phyloP scores from a whole-genome alignment of 2,888 invertebrate species.

The Pheosia tremula region DNA sequence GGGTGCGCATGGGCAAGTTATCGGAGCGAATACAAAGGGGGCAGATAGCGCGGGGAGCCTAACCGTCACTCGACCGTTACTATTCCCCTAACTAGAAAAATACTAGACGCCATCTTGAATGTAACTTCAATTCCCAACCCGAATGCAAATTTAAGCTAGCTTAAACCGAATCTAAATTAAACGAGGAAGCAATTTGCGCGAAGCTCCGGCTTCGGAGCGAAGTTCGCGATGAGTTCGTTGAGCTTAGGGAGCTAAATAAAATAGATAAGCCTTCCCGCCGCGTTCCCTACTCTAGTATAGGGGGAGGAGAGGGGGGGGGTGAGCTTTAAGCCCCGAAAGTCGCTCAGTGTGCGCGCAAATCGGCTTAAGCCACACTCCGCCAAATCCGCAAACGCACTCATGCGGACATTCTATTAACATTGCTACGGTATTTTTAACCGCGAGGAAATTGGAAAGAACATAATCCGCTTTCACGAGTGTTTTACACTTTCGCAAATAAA shows the following conservation, averaged over 20 bases:
- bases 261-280: constrained; percentile 64
- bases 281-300: constrained; percentile 63
- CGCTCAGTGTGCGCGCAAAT: constrained; percentile 57
- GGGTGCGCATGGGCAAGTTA: constrained; percentile 84
- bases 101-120: constrained; percentile 78
- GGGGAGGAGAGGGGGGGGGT: constrained; percentile 53
- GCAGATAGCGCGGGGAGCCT: constrained; percentile 83
- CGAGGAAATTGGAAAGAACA: constrained; percentile 57
- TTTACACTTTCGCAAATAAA: constrained; percentile 68
- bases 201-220: constrained; percentile 44
- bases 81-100: constrained; percentile 82
- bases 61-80: constrained; percentile 84
- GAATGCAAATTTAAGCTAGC: constrained; percentile 58
- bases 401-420: constrained; percentile 36
- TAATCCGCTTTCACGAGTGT: constrained; percentile 67
- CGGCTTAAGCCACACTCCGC: constrained; percentile 65
- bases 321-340: constrained; percentile 63
- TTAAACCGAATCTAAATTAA: constrained; percentile 62
- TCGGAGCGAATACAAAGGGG: constrained; percentile 84
- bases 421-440: constrained; percentile 40
- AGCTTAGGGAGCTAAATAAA: constrained; percentile 61
- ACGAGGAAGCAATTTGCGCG: constrained; percentile 64
- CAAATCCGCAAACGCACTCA: constrained; percentile 54
- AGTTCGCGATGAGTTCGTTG: constrained; percentile 49
- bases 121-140: constrained; percentile 51